Percentiles rank a stretch among this genome's conserved stretches.
Conservation (phyloP, 1,140 invertebrate species). For the Drosophila miranda region DNA sequence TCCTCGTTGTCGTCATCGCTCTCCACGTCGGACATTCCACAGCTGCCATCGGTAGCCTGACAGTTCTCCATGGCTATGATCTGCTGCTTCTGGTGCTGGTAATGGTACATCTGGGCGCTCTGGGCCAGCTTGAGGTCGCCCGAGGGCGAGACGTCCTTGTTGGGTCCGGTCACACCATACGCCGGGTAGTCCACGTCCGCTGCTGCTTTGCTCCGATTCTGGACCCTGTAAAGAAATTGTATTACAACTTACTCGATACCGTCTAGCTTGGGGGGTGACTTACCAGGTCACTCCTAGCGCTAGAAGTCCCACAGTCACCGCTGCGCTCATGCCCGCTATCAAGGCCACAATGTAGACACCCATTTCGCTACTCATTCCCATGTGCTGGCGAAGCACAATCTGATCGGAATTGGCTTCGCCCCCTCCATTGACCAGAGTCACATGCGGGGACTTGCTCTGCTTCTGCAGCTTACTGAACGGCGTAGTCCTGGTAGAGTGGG, state of each 20-base stretch:
- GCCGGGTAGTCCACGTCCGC: constrained; percentile 97
- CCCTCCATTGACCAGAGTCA: constrained; percentile 16
- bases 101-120: constrained; percentile 99
- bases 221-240: constrained; percentile 85
- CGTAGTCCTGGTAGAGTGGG: constrained; percentile 59
- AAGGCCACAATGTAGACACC: constrained; percentile 85
- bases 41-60: constrained; percentile 85
- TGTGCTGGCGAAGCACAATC: constrained; percentile 75
- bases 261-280: constrained; percentile 63
- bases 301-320: constrained; percentile 86
- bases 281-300: constrained; percentile 91
- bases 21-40: constrained; percentile 95
- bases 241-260: constrained; percentile 1
- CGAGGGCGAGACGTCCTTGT: constrained; percentile 89
- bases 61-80: constrained; percentile 93
- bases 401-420: constrained; percentile 39
- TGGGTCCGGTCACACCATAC: constrained; percentile 92
- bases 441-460: constrained; percentile 55
- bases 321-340: constrained; percentile 85
- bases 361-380: constrained; percentile 77
- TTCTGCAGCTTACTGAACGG: constrained; percentile 72
- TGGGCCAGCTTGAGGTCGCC: constrained; percentile 96
- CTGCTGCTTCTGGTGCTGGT: constrained; percentile 99
- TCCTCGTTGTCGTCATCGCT: constrained; percentile 98
- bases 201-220: constrained; percentile 94